phyloP scores from a whole-genome alignment of 2,113 vertebrate genomes.

The Siniperca chuatsi region DNA sequence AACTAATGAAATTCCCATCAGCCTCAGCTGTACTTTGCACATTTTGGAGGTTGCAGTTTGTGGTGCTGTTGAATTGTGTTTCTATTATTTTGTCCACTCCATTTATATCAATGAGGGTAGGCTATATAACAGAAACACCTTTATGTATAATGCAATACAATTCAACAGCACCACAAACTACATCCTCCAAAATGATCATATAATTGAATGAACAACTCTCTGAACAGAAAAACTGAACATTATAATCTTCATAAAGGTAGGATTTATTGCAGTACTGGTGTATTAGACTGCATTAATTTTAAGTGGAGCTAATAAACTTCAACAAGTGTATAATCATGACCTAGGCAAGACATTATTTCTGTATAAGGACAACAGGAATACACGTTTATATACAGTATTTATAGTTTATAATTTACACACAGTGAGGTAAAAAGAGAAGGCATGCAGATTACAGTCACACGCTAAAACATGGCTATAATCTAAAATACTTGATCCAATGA shows the following conservation, averaged over 20 bases:
- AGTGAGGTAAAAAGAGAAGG: neutral
- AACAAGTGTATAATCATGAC: neutral
- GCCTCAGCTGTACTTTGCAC: neutral
- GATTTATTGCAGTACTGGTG: neutral
- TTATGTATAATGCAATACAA: neutral
- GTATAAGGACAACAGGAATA: neutral
- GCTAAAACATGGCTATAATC: neutral
- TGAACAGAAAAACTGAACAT: neutral
- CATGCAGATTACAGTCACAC: neutral
- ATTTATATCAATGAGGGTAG: neutral
- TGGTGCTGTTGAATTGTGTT: neutral
- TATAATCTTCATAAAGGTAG: neutral
- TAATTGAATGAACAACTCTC: neutral
- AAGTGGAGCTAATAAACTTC: neutral
- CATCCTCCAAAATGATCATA: neutral
- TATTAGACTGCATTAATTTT: neutral
- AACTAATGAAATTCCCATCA: neutral
- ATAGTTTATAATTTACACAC: neutral
- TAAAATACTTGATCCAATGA: neutral
- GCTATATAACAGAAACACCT: neutral
- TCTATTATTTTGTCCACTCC: neutral
- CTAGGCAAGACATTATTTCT: neutral
- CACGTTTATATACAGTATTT: neutral
- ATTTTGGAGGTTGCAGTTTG: neutral
- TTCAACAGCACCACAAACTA: neutral